Base-by-base conservation (phyloP, 2,113 vertebrate genomes). In the Saguinus midas region DNA sequence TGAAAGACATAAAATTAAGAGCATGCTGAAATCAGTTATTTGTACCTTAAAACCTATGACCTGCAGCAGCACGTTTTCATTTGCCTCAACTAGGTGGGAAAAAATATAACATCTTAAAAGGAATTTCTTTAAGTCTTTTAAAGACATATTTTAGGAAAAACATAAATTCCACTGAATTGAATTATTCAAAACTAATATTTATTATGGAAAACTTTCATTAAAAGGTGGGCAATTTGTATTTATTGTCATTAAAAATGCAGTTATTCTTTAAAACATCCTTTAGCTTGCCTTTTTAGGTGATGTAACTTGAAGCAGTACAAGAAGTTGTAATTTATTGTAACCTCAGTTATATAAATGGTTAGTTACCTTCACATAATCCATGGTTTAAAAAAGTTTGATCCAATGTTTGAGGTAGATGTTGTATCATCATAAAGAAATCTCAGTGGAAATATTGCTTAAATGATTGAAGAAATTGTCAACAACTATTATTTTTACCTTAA, bases 1-100 rank as follows among this genome's bases (percentile, higher is more conserved):
- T 11, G 8, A 89, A 97, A 95, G 68, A 52, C 21, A 52, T 50
- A 94, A 95, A 90, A n/a, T 80, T 57, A 96, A 70, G 55, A 75
- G 21, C 55, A 91, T 50, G 23, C 75, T 57, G 8, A 70, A 83
- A 37, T 50, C 66, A 75, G 18, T 90, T 83, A 83, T 25, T 66
- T 45, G n/a, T 87, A 70, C 58, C 35, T 83, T 92, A 76, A 90
- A 85, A 66, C 2, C 29, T 83, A 8, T 73, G 37, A 94, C 40
- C 27, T 83, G 8, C 18, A 43, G 25, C 1, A 81, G 78, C 29
- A 78, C 3, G 79, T n/a, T 92, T 86, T 80, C 73, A 25, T 83
- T 94, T 90, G 1, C 64, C 7, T 90, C 20, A 78, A 86, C 8
- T 40, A n/a, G 73, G 20, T 40, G 29, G 37, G n/a, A 13, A 80